Evolutionary conservation across 2,113 vertebrate genomes (phyloP).

Genomic region (Pterophyllum scalare): DNA sequence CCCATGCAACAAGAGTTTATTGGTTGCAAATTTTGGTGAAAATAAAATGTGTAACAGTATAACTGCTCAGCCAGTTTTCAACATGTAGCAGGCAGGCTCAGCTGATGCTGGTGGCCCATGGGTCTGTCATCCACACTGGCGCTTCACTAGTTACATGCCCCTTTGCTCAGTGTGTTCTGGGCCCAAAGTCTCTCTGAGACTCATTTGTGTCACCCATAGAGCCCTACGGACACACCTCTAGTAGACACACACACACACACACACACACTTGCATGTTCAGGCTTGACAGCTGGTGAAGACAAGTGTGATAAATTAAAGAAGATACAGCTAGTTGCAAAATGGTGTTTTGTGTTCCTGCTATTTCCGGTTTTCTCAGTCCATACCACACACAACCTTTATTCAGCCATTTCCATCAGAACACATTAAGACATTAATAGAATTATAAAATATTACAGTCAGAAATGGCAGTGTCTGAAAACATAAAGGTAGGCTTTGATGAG

Average conservation of each 20-base stretch:
- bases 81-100: neutral
- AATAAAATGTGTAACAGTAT: neutral
- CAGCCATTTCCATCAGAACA: neutral
- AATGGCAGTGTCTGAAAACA: neutral
- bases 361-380: neutral
- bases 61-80: neutral
- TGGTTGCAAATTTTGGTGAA: neutral
- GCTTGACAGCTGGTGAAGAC: conserved; percentile 40
- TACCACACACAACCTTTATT: neutral
- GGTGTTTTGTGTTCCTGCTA: neutral
- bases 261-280: conserved; percentile 42
- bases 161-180: conserved; percentile 44
- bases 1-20: too few relatives aligned
- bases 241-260: conserved; percentile 13
- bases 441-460: neutral
- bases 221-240: conserved; percentile 51
- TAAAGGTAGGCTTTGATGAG: neutral
- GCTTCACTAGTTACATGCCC: conserved; percentile 62
- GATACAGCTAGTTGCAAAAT: conserved; percentile 11
- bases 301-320: conserved; percentile 26
- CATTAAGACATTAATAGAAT: neutral
- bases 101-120: conserved; percentile 38
- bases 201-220: conserved; percentile 61
- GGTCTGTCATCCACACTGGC: conserved; percentile 30
- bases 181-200: conserved; percentile 65